Evolutionary conservation across 2,888 invertebrate genomes (phyloP).

Genomic region (Leistus spinibarbis): DNA sequence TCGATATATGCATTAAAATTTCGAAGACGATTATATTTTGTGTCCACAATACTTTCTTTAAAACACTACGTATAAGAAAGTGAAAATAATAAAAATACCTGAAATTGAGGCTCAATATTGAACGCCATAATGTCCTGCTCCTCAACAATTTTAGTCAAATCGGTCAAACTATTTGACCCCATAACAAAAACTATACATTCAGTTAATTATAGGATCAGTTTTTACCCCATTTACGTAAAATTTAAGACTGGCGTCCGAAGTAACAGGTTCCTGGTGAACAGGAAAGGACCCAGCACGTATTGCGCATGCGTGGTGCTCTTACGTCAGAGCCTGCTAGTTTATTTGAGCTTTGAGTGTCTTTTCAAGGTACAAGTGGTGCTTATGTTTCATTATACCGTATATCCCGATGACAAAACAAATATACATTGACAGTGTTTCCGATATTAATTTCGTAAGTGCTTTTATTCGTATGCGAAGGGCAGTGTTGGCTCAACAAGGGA

Average conservation of each 20-base stretch:
- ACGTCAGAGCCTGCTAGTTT: too few species aligned
- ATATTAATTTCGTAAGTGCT: background rate
- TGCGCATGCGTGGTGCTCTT: background rate
- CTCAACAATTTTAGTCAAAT: conserved; percentile 19
- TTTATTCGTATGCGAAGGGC: background rate
- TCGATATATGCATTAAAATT: too few species aligned
- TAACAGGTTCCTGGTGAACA: background rate
- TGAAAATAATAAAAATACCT: conserved; percentile 20
- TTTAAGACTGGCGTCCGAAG: background rate
- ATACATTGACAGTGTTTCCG: background rate
- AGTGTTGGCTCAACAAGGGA: background rate
- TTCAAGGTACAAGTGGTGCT: background rate
- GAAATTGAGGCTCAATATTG: conserved; percentile 20
- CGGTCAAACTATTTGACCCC: conserved; percentile 1
- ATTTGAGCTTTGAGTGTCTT: background rate
- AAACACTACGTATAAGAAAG: too few species aligned
- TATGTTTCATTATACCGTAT: background rate
- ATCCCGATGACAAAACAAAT: background rate
- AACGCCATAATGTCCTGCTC: conserved; percentile 14
- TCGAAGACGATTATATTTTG: too few species aligned
- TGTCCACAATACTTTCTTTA: too few species aligned
- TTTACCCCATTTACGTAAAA: background rate
- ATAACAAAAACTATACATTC: background rate
- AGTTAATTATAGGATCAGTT: background rate
- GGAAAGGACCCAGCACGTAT: background rate